Conservation (phyloP, 2,888 invertebrate genomes). For the Tetramorium bicarinatum region DNA sequence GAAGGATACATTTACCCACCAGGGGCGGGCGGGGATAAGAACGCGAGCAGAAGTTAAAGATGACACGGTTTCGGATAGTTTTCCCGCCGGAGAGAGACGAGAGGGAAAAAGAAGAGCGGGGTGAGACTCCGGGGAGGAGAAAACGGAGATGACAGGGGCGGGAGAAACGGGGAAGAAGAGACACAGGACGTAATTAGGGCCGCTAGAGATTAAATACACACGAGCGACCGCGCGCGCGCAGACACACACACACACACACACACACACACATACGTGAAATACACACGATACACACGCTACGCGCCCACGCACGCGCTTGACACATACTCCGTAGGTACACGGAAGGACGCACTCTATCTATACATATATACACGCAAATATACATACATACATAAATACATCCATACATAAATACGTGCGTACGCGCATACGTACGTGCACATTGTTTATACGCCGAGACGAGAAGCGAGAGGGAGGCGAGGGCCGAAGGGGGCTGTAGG, state of each 20-base stretch:
- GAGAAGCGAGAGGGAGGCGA: constrained; percentile 25
- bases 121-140: constrained; percentile 43
- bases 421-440: constrained; percentile 65
- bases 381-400: constrained; percentile 12
- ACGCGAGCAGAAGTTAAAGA: constrained; percentile 37
- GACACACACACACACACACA: not conserved
- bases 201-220: constrained; percentile 51
- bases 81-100: constrained; percentile 18
- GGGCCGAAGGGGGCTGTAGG: constrained; percentile 5
- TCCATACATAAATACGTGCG: constrained; percentile 23
- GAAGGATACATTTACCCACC: constrained; percentile 20
- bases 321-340: constrained; percentile 58
- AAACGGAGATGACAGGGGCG: constrained; percentile 48
- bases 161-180: constrained; percentile 12
- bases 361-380: constrained; percentile 24
- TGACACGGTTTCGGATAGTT: constrained; percentile 48
- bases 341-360: constrained; percentile 22
- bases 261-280: constrained; percentile 5
- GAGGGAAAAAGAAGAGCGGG: not conserved
- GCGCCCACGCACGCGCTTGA: constrained; percentile 25
- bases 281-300: constrained; percentile 36
- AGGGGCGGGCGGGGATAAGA: constrained; percentile 2
- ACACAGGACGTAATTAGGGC: constrained; percentile 46
- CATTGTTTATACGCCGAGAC: constrained; percentile 71
- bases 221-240: constrained; percentile 1